These are phyloP conservation scores for Lepilemur ruficaudatus DNA, from an alignment of 2,797 vertebrate genomes.

Conservation along the genomic window DNA sequence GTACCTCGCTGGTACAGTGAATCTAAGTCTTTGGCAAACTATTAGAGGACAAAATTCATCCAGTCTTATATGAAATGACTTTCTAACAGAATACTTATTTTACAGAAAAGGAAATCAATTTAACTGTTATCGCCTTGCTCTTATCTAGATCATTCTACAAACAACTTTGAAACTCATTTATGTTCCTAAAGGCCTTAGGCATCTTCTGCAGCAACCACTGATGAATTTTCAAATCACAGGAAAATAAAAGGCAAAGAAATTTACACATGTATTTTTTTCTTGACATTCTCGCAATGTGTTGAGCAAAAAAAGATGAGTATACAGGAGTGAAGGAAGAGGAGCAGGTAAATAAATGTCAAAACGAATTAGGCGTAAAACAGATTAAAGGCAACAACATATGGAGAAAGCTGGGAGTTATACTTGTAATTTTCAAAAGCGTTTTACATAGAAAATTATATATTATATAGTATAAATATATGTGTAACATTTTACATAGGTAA, in stretches of 20 bases:
- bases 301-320: not conserved
- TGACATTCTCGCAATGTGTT: not conserved
- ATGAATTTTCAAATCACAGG: constrained; percentile 10
- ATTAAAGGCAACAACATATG: not conserved
- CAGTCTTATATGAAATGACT: not conserved
- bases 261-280: not conserved
- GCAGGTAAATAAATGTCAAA: not conserved
- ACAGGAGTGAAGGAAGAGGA: not conserved
- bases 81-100: constrained; percentile 25
- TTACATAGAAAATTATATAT: not conserved
- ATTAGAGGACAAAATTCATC: not conserved
- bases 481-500: not conserved
- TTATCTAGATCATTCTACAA: constrained; percentile 42
- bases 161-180: not conserved
- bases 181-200: not conserved
- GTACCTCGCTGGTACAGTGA: not conserved
- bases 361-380: not conserved
- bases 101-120: constrained; percentile 7
- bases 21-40: not conserved
- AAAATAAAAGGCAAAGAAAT: not conserved
- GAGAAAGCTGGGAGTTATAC: not conserved
- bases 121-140: not conserved
- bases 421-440: not conserved
- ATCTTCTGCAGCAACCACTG: not conserved
- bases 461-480: not conserved